Percentiles rank a stretch among this genome's conserved stretches.
Evolutionary conservation across 1,140 invertebrate species (phyloP).

Genomic region (Anastrepha ludens): DNA sequence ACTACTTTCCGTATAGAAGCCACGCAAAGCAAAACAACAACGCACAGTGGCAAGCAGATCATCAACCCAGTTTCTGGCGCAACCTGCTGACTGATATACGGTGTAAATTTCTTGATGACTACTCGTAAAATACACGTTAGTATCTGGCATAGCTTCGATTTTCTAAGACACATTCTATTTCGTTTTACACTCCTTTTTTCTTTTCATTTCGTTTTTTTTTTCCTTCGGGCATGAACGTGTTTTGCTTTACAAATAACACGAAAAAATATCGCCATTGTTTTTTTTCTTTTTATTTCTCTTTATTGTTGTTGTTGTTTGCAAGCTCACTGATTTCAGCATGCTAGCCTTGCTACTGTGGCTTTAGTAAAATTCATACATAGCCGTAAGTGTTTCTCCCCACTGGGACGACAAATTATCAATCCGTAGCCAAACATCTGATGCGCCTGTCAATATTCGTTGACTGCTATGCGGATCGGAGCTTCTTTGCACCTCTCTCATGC

Average conservation of each 20-base stretch:
- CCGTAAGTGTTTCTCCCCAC: not conserved
- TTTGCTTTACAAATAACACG: not conserved
- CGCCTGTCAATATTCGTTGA: not conserved
- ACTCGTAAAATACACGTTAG: not conserved
- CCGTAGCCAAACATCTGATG: not conserved
- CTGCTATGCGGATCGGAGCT: no score
- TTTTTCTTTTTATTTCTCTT: no score
- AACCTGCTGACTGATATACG: not conserved
- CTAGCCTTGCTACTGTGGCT: not conserved
- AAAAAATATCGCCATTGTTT: not conserved
- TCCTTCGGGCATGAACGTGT: not conserved
- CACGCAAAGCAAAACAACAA: not conserved
- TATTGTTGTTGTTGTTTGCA: no score
- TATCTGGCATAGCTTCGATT: not conserved
- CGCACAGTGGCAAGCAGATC: not conserved
- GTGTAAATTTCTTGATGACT: not conserved
- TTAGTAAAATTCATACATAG: no score
- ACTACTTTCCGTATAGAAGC: not conserved
- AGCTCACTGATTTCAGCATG: not conserved
- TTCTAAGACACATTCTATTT: not conserved
- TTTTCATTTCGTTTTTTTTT: not conserved
- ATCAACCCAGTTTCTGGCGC: constrained; percentile 23
- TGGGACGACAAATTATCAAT: constrained; percentile 16
- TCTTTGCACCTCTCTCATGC: no score
- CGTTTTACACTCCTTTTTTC: not conserved